Base-by-base conservation (phyloP, 2,888 invertebrate genomes). In the Mesorhabditis sp. region DNA sequence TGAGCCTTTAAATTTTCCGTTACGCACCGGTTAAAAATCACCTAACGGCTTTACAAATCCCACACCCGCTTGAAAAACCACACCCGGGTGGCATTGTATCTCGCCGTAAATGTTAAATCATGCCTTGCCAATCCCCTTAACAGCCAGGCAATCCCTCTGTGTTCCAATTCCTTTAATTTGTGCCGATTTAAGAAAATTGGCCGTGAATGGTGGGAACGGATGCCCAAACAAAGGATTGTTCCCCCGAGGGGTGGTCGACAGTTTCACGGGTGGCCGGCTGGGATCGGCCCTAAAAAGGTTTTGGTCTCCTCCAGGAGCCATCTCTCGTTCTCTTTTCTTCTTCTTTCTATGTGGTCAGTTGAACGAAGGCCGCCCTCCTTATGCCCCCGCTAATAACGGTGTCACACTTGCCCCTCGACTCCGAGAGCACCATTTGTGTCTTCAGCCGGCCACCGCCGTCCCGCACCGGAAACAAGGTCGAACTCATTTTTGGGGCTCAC, bases 391-490 rank as follows among this genome's bases (percentile, higher is more conserved):
- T 50, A 50, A 50, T 50, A 50, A 50, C 58, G 58, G 58, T 50
- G 58, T 50, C 58, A 50, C 28, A 28, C 28, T 50, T 50, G n/a
- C 58, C 7, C 58, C 58, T 13, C 7, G 7, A 50, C 58, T 10
- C 10, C 58, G 10, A 50, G 10, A 13, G n/a, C 58, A 13, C 58
- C n/a, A n/a, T 50, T n/a, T 50, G 7, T 13, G 58, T 13, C 7
- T 13, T 50, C n/a, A 50, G 58, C 7, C 58, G 58, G 10, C 10
- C 58, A 10, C 10, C 7, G 10, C 58, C 58, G 58, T n/a, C 58
- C 58, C 58, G 58, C 58, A 50, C 58, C 58, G 58, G 58, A 50
- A 50, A n/a, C 58, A 50, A 50, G 58, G 58, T 13, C 58, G 58
- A 50, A 50, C 58, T 50, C 7, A 13, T 50, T 50, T 50, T 50